Percentiles rank a stretch among this genome's conserved stretches.
These are phyloP conservation scores for Homarus gammarus DNA, from an alignment of 2,888 invertebrate genomes.

Conservation along the genomic window DNA sequence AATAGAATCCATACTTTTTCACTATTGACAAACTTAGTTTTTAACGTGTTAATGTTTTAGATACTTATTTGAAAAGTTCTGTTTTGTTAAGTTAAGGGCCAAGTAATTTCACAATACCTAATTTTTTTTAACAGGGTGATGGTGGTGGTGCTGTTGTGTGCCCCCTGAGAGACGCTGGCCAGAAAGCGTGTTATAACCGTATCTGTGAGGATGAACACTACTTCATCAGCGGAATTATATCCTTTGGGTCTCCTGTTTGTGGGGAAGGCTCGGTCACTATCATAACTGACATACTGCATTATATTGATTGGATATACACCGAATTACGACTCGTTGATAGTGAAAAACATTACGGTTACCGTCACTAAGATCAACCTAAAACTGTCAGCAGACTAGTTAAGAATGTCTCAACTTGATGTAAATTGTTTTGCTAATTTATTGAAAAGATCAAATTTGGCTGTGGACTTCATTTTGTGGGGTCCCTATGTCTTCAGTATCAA, in stretches of 20 bases:
- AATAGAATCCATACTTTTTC: too few species aligned
- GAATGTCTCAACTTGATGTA: too few species aligned
- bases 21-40: too few species aligned
- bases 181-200: constrained; percentile 33
- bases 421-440: too few species aligned
- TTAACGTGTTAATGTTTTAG: too few species aligned
- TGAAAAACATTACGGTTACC: too few species aligned
- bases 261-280: constrained; percentile 58
- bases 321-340: constrained; percentile 46
- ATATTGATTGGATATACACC: constrained; percentile 62
- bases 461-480: too few species aligned
- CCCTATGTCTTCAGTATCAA: too few species aligned
- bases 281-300: constrained; percentile 46
- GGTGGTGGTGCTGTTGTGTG: constrained; percentile 71
- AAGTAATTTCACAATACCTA: background rate
- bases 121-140: constrained; percentile 49
- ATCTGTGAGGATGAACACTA: constrained; percentile 61
- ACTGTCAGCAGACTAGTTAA: too few species aligned
- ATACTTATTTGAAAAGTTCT: too few species aligned
- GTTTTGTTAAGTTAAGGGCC: background rate
- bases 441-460: too few species aligned
- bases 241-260: constrained; percentile 57
- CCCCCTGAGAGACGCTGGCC: constrained; percentile 55
- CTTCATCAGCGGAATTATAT: constrained; percentile 60
- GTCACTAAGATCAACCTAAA: too few species aligned